Base-by-base conservation (phyloP, 92 coral and sea anemone genomes). In the Desmophyllum pertusum region DNA sequence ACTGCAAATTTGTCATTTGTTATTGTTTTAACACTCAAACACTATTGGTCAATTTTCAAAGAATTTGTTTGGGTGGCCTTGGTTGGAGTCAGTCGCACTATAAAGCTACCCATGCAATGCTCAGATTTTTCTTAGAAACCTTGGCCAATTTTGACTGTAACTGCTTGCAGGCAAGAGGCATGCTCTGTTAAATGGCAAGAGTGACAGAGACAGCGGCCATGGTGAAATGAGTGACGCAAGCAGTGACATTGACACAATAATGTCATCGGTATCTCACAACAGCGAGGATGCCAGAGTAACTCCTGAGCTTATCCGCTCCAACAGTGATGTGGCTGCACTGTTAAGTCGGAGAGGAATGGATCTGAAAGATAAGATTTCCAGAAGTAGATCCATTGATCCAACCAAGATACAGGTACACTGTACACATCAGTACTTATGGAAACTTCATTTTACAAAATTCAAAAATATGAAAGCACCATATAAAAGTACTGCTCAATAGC, bases 201-300 rank as follows among this genome's bases (percentile, higher is more conserved):
- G 91, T 52, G 99, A 96, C 69, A 83, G 61, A 38, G 99, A 94
- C 85, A 95, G 98, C 61, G 98, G 98, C 33, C 98, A 95, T n/a
- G 91, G 96, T 13, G 95, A 80, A 11, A 63, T 88, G 55, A 89
- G 87, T 27, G 91, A 90, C 23, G 46, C 88, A 18, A 88, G 83
- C 64, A 89, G 99, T 80, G 99, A 96, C 36, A 92, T 96, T 77
- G 99, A 96, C 36, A 93, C 99, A 29, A 80, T 96, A 29, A 94
- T 96, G 95, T 85, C 88, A 48, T 93, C 97, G 6, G 83, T 75
- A n/a, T 59, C 69, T 17, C 76, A 78, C 50, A 59, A 42, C 77
- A 77, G 81, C 10, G 75, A 80, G 64, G 86, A 84, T 65, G 17
- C 76, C 18, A 81, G 68, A 21, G 75, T 65, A 39, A 42, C 82